Conservation (phyloP, 2,797 vertebrate species). For the Scyliorhinus canicula region DNA sequence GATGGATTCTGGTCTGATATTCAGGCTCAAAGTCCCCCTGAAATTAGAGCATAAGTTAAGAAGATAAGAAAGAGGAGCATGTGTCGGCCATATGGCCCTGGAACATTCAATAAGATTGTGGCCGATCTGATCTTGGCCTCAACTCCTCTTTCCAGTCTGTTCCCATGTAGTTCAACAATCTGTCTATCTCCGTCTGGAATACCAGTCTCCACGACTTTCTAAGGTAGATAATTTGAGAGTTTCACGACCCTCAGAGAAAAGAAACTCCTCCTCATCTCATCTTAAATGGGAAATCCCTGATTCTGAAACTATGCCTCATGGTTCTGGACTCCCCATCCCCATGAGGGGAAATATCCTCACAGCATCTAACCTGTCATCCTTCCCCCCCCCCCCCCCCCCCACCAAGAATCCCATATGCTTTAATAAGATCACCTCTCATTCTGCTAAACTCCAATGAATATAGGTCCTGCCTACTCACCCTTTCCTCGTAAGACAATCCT, state of each 20-base stretch:
- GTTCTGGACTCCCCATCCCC: too few relatives aligned
- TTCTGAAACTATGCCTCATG: background rate
- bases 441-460: too few relatives aligned
- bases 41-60: background rate
- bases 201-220: background rate
- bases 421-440: too few relatives aligned
- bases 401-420: too few relatives aligned
- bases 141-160: too few relatives aligned
- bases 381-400: too few relatives aligned
- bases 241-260: background rate
- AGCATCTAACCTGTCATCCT: too few relatives aligned
- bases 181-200: background rate
- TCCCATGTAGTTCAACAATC: background rate
- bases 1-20: background rate
- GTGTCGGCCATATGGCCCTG: too few relatives aligned
- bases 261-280: background rate
- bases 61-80: background rate
- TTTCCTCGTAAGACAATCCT: background rate
- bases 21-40: background rate
- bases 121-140: background rate
- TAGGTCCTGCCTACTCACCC: background rate
- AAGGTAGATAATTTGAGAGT: background rate
- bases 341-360: too few relatives aligned
- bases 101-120: background rate
- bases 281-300: too few relatives aligned